These are phyloP conservation scores for Allophyes oxyacanthae DNA, from an alignment of 2,888 invertebrate genomes.

Conservation along the genomic window DNA sequence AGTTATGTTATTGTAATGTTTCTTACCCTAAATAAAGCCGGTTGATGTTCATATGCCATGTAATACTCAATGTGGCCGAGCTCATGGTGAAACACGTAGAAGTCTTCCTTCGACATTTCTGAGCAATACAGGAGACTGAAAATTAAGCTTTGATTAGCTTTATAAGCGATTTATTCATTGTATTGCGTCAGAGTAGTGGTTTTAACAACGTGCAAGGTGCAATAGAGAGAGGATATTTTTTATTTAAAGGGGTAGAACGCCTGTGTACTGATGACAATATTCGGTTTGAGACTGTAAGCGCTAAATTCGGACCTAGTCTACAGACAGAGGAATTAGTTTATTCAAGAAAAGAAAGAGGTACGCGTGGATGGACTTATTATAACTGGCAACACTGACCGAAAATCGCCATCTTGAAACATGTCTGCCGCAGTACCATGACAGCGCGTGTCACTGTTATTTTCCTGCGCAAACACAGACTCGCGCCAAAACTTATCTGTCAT, in stretches of 20 bases:
- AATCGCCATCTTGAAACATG: slow-evolving; percentile 91
- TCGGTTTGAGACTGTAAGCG: too few relatives aligned
- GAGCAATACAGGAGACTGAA: slow-evolving; percentile 91
- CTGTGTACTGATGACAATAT: too few relatives aligned
- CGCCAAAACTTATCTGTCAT: slow-evolving; percentile 91
- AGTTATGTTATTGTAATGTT: too few relatives aligned
- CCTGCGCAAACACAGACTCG: slow-evolving; percentile 84
- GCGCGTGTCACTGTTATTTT: slow-evolving; percentile 66
- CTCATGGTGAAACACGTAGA: slow-evolving; percentile 92
- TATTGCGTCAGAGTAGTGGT: too few relatives aligned
- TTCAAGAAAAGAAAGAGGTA: too few relatives aligned
- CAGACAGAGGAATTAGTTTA: too few relatives aligned
- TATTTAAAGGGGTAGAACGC: too few relatives aligned
- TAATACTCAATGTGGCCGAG: slow-evolving; percentile 93
- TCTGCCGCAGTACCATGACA: slow-evolving; percentile 94
- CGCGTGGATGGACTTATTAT: too few relatives aligned
- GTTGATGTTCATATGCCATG: slow-evolving; percentile 91
- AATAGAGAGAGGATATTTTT: too few relatives aligned
- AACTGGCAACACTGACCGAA: slow-evolving; percentile 83
- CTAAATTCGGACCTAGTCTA: too few relatives aligned
- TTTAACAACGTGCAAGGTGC: too few relatives aligned
- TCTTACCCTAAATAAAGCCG: slow-evolving; percentile 90
- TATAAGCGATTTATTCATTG: too few relatives aligned
- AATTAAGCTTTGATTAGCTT: slow-evolving; percentile 31
- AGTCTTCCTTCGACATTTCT: slow-evolving; percentile 89